Base-by-base conservation (phyloP, 2,888 invertebrate genomes). In the Acanthococcus lagerstroemiae region DNA sequence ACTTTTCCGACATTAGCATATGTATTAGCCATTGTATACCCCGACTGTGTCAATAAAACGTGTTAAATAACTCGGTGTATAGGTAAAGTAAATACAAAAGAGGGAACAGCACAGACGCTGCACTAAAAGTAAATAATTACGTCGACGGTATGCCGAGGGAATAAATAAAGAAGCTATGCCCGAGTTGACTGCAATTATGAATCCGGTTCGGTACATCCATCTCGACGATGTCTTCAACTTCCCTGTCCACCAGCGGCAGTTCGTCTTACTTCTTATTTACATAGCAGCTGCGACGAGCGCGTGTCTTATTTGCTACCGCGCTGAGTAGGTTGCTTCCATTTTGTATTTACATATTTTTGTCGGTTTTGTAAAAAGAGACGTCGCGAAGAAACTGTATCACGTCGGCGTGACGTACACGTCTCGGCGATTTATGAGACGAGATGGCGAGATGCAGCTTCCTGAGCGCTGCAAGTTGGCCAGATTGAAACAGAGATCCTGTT, bases 41-140 rank as follows among this genome's bases (percentile, higher is more conserved):
- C 21, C 54, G 48, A 63, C 52, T 52, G 54, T 63, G 63, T 63
- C 63, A 63, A 63, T 54, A 63, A 63, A 63, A 63, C 63, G 63
- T 63, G 63, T 52, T 54, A 63, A 63, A 54, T 63, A 63, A 63
- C 52, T 63, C 22, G 30, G 50, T 54, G 27, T 22, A 24, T 27
- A 37, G 24, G 52, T 52, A 63, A 52, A 27, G 52, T 52, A 63
- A 52, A 37, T 54, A 61, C 27, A 63, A 54, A 50, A 26, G n/a
- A 24, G 22, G n/a, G 26, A 58, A 21, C 21, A 22, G 15, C 37
- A 54, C 45, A 26, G 50, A 63, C 26, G 63, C 27, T 46, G 52
- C 37, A 52, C 24, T 21, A 24, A 63, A 63, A 63, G 63, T 63
- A 63, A 63, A 63, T 63, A 63, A 63, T 63, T 52, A 63, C 63